Evolutionary conservation across 2,797 vertebrate species (phyloP).

Genomic region (Macropus fuliginosus): DNA sequence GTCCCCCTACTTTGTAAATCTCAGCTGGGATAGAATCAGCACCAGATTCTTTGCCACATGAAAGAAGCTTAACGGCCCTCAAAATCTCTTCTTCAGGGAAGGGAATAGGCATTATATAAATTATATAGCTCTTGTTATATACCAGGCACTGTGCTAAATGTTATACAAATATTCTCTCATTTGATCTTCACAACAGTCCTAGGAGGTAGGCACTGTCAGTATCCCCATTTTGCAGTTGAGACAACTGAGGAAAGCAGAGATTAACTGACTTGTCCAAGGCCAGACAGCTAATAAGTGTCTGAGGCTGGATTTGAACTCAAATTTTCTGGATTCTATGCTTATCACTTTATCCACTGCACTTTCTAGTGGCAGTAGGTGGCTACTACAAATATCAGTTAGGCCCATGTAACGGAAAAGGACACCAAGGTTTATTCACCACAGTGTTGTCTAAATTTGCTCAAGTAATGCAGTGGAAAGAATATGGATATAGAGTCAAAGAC

Average conservation of each 20-base stretch:
- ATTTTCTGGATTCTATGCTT: not conserved
- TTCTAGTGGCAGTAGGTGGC: not conserved
- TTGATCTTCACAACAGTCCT: not conserved
- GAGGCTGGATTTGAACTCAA: not conserved
- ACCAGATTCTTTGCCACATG: too few species aligned
- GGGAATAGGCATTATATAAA: not conserved
- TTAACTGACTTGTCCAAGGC: slow-evolving; percentile 11
- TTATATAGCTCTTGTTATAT: not conserved
- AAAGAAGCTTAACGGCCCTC: too few species aligned
- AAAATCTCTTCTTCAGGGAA: not conserved
- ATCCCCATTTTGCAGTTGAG: not conserved
- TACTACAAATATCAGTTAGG: not conserved
- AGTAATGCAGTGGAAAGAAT: not conserved
- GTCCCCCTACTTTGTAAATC: too few species aligned
- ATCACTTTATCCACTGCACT: not conserved
- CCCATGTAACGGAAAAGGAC: not conserved
- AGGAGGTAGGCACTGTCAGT: not conserved
- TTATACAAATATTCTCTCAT: not conserved
- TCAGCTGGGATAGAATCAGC: too few species aligned
- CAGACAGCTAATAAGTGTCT: not conserved
- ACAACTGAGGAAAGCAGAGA: slow-evolving; percentile 13
- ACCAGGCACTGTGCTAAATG: not conserved
- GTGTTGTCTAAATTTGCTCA: not conserved
- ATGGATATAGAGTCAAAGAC: not conserved
- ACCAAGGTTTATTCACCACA: not conserved